These are phyloP conservation scores for Lamellibrachia luymesi DNA, from an alignment of 1,140 invertebrate genomes.

Conservation along the genomic window DNA sequence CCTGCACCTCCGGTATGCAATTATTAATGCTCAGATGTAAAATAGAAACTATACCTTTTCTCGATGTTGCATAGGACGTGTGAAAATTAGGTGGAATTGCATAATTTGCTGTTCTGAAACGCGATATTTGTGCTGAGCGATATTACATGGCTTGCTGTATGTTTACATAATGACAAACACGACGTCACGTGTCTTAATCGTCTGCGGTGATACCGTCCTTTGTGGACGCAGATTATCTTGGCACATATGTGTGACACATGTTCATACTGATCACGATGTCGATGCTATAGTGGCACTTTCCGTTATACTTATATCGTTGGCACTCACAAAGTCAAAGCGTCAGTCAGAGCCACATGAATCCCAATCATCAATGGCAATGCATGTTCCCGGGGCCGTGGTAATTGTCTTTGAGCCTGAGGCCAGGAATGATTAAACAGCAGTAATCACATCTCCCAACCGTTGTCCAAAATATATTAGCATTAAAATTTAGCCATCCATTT, in stretches of 20 bases:
- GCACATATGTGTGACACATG: not conserved
- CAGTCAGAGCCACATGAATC: too few species aligned
- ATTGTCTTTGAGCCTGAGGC: too few species aligned
- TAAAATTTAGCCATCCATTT: too few species aligned
- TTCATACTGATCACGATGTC: not conserved
- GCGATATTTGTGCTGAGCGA: not conserved
- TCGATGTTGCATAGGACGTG: not conserved
- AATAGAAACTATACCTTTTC: not conserved
- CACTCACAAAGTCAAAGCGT: too few species aligned
- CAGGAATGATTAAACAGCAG: too few species aligned
- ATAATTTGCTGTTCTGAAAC: not conserved
- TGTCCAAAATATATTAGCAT: too few species aligned
- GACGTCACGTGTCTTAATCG: conserved; percentile 26
- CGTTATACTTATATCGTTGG: not conserved
- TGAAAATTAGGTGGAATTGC: not conserved
- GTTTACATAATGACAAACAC: conserved; percentile 67
- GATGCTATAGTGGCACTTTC: not conserved
- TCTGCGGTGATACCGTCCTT: not conserved
- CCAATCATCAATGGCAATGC: too few species aligned
- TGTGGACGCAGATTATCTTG: not conserved
- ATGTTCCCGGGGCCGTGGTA: too few species aligned
- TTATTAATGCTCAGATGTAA: not conserved
- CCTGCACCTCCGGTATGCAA: not conserved
- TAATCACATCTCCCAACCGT: too few species aligned
- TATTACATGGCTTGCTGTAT: conserved; percentile 11